These are phyloP conservation scores for Apamea monoglypha DNA, from an alignment of 2,888 invertebrate genomes.

Conservation along the genomic window DNA sequence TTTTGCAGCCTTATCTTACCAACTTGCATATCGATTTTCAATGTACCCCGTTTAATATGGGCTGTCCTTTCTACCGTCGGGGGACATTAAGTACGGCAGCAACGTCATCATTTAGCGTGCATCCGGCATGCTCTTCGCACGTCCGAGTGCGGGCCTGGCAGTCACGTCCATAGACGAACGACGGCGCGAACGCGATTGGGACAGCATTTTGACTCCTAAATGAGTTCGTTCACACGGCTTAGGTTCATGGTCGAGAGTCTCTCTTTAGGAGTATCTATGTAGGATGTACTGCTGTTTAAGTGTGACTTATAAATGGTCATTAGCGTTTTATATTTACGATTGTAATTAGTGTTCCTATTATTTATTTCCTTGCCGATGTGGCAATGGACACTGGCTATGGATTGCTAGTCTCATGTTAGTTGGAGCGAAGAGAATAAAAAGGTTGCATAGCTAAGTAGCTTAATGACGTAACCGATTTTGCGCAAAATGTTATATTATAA, in stretches of 20 bases:
- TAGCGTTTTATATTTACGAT: conserved; percentile 51
- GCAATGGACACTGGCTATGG: not conserved
- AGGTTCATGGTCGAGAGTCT: conserved; percentile 66
- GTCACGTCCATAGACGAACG: conserved; percentile 82
- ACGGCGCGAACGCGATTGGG: conserved; percentile 73
- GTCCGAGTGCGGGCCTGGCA: conserved; percentile 68
- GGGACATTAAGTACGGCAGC: conserved; percentile 57
- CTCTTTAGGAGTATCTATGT: conserved; percentile 58
- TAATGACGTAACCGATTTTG: not conserved
- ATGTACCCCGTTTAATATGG: conserved; percentile 47
- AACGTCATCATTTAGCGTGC: conserved; percentile 62
- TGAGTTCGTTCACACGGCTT: conserved; percentile 83
- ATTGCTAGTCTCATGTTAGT: not conserved
- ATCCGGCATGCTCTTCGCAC: conserved; percentile 61
- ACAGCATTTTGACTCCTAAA: conserved; percentile 86
- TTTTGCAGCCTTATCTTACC: conserved; percentile 22
- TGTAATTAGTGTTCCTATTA: conserved; percentile 50
- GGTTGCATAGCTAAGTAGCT: not conserved
- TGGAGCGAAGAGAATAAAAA: not conserved
- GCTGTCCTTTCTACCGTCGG: conserved; percentile 50
- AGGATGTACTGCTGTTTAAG: conserved; percentile 56
- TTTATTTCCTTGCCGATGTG: conserved; percentile 26
- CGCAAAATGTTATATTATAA: not conserved
- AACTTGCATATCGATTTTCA: conserved; percentile 48
- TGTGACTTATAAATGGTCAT: conserved; percentile 57